Conservation (phyloP, 2,888 invertebrate species). For the Hypercompe scribonia region DNA sequence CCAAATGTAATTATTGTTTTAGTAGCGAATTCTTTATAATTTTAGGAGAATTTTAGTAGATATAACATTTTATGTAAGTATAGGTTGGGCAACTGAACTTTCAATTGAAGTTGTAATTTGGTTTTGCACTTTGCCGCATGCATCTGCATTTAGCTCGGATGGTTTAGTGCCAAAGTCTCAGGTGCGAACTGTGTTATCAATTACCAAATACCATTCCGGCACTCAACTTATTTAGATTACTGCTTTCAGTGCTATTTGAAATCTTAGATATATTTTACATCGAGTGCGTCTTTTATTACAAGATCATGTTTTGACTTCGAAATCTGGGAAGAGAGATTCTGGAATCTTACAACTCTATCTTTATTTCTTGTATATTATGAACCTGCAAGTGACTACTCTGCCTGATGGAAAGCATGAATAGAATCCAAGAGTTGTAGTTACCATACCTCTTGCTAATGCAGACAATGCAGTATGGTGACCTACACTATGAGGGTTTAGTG, state of each 20-base stretch:
- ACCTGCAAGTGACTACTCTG: no score
- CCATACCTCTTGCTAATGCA: no score
- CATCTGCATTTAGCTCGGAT: constrained; percentile 57
- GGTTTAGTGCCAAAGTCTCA: constrained; percentile 72
- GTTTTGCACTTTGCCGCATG: constrained; percentile 37
- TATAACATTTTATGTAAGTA: background rate
- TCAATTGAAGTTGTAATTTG: constrained; percentile 35
- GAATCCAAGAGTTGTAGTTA: no score
- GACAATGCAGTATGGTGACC: no score
- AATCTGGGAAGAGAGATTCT: background rate
- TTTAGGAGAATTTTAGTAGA: no score
- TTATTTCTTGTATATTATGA: no score
- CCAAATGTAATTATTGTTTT: no score
- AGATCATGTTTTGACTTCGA: background rate
- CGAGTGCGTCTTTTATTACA: background rate
- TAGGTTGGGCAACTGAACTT: constrained; percentile 33
- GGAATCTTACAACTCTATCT: no score
- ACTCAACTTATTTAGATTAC: constrained; percentile 55
- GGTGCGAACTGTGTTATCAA: constrained; percentile 71
- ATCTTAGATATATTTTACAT: constrained; percentile 47
- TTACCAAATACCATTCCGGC: constrained; percentile 66
- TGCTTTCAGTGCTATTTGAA: constrained; percentile 53
- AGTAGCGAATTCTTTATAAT: no score
- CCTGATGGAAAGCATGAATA: no score
- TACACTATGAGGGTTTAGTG: no score